Percentiles rank a stretch among this genome's conserved stretches.
Evolutionary conservation across 2,797 vertebrate genomes (phyloP).

Genomic region (Knipowitschia caucasica): DNA sequence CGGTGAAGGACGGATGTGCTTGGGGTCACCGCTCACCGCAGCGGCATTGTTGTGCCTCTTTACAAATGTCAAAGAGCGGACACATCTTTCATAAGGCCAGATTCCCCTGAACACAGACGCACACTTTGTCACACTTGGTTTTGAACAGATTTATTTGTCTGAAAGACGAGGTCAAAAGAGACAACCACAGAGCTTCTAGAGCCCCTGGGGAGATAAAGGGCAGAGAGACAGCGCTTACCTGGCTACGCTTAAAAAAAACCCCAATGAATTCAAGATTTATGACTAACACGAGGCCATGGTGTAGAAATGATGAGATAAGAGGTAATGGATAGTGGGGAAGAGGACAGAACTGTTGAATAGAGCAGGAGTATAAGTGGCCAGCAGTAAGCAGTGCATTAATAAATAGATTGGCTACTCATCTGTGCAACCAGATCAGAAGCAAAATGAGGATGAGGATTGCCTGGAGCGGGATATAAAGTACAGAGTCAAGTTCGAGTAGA

Average conservation of each 20-base stretch:
- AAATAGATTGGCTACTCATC: constrained; percentile 33
- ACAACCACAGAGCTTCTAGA: constrained; percentile 32
- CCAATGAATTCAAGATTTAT: constrained; percentile 45
- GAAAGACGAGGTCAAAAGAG: constrained; percentile 53
- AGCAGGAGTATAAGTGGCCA: constrained; percentile 6
- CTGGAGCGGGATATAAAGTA: constrained; percentile 7
- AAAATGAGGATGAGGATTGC: constrained; percentile 24
- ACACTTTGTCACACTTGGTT: constrained; percentile 15
- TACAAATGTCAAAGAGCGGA: constrained; percentile 54
- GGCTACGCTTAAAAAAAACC: constrained; percentile 25
- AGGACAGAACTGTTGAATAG: constrained; percentile 10
- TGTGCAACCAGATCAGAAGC: constrained; percentile 11
- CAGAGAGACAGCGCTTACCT: constrained; percentile 9
- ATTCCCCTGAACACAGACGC: constrained; percentile 41
- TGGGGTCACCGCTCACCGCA: constrained; percentile 30
- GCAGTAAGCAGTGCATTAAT: constrained; percentile 16
- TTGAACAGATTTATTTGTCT: constrained; percentile 55
- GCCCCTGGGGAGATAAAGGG: constrained; percentile 29
- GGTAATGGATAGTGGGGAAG: constrained; percentile 13
- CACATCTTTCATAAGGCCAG: constrained; percentile 64
- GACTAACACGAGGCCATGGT: constrained; percentile 32
- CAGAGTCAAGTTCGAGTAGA: constrained; percentile 12
- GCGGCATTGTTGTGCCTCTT: constrained; percentile 13
- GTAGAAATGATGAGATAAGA: constrained; percentile 27
- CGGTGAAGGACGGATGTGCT: constrained; percentile 57